These are phyloP conservation scores for Batillaria attramentaria DNA, from an alignment of 1,140 invertebrate species.

Conservation along the genomic window DNA sequence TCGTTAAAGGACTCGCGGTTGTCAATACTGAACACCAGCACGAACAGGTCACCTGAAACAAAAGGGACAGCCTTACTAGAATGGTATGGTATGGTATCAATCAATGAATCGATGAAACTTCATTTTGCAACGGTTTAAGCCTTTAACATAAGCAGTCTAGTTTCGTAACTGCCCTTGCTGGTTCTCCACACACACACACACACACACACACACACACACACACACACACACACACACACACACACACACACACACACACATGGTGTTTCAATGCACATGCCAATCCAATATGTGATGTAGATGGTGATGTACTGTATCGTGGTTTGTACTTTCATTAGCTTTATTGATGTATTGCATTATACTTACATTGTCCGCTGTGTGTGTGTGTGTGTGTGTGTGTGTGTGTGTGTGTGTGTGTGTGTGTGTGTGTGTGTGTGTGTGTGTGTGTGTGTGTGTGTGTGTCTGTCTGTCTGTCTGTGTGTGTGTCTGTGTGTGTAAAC, in stretches of 20 bases:
- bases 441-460: not conserved
- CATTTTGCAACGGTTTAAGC: no score
- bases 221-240: constrained; percentile 13
- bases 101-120: no score
- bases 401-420: not conserved
- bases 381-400: constrained; percentile 18
- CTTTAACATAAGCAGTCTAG: no score
- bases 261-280: no score
- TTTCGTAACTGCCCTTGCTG: no score
- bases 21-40: constrained; percentile 88
- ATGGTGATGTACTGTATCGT: no score
- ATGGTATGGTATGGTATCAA: not conserved
- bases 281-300: no score
- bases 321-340: no score
- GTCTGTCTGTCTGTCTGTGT: constrained; percentile 9
- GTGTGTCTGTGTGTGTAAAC: constrained; percentile 13
- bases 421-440: not conserved
- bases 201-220: not conserved
- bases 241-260: constrained; percentile 7
- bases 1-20: constrained; percentile 89
- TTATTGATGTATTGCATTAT: no score
- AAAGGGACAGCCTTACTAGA: not conserved
- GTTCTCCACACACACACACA: no score
- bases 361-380: not conserved
- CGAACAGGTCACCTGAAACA: constrained; percentile 84